Percentiles rank a stretch among this genome's conserved stretches.
These are phyloP conservation scores for Calvadosia cruxmelitensis DNA, from an alignment of 30 jellyfish, hydroid and myxozoan species.

Conservation along the genomic window DNA sequence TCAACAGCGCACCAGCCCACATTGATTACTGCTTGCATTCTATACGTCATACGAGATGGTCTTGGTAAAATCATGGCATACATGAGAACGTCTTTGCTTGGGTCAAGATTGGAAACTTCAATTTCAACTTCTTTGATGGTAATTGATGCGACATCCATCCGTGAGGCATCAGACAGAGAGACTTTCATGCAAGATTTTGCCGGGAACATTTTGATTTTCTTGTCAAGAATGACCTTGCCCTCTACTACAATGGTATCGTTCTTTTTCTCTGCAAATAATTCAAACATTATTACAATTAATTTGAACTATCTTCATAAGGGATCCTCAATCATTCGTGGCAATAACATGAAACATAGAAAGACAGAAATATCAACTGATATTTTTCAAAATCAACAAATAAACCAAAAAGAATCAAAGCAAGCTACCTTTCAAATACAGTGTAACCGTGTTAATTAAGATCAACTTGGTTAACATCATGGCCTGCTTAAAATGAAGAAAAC, in stretches of 20 bases:
- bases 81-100: not conserved
- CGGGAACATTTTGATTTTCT: conserved; percentile 38
- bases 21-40: conserved; percentile 36
- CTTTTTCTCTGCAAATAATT: no score
- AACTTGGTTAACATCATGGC: no score
- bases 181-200: conserved; percentile 40
- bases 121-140: conserved; percentile 10
- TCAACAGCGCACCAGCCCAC: conserved; percentile 64
- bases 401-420: no score
- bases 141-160: conserved; percentile 46
- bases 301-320: no score
- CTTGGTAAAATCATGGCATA: not conserved
- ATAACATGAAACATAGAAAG: no score
- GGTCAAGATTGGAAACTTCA: conserved; percentile 23
- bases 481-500: no score
- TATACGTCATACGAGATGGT: not conserved
- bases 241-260: conserved; percentile 25
- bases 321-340: no score
- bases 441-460: no score
- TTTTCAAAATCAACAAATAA: no score
- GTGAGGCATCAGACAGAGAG: conserved; percentile 22
- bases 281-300: no score
- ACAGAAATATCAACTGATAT: no score
- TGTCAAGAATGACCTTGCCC: conserved; percentile 33
- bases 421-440: no score